These are phyloP conservation scores for Bucorvus abyssinicus DNA, from an alignment of 2,797 vertebrate species.

Conservation along the genomic window DNA sequence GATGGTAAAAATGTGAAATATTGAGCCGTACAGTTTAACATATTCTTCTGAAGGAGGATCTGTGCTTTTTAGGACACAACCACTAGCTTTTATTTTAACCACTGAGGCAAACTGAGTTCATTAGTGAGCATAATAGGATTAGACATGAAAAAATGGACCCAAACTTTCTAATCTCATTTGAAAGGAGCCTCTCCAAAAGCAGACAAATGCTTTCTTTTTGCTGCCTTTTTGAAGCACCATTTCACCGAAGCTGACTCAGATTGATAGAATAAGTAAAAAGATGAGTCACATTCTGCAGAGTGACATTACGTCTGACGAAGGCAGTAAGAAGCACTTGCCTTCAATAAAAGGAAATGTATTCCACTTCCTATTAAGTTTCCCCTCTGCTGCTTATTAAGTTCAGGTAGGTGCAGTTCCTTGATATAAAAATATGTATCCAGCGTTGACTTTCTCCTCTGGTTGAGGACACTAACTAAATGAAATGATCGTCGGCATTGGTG, in stretches of 20 bases:
- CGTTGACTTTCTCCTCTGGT: conserved; percentile 36
- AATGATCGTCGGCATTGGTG: background rate
- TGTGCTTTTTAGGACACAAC: conserved; percentile 46
- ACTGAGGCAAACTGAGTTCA: conserved; percentile 61
- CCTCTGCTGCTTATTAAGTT: conserved; percentile 17
- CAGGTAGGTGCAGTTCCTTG: conserved; percentile 19
- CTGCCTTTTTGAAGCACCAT: conserved; percentile 50
- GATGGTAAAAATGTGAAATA: conserved; percentile 1
- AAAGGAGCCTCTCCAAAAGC: conserved; percentile 59
- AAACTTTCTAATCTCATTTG: conserved; percentile 67
- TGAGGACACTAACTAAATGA: conserved; percentile 14
- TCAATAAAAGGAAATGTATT: conserved; percentile 39
- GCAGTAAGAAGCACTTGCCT: conserved; percentile 37
- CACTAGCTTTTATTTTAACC: conserved; percentile 62
- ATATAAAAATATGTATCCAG: conserved; percentile 25
- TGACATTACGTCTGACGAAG: conserved; percentile 55
- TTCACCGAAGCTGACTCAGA: conserved; percentile 44
- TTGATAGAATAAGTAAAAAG: conserved; percentile 62
- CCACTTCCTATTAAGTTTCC: conserved; percentile 40
- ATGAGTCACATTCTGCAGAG: conserved; percentile 18
- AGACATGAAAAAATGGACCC: conserved; percentile 50
- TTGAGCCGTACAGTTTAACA: conserved; percentile 10
- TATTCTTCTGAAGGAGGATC: conserved; percentile 45
- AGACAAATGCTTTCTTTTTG: conserved; percentile 52
- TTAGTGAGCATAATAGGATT: conserved; percentile 70